phyloP scores from a whole-genome alignment of 2,113 vertebrate species.

The Chionis minor region DNA sequence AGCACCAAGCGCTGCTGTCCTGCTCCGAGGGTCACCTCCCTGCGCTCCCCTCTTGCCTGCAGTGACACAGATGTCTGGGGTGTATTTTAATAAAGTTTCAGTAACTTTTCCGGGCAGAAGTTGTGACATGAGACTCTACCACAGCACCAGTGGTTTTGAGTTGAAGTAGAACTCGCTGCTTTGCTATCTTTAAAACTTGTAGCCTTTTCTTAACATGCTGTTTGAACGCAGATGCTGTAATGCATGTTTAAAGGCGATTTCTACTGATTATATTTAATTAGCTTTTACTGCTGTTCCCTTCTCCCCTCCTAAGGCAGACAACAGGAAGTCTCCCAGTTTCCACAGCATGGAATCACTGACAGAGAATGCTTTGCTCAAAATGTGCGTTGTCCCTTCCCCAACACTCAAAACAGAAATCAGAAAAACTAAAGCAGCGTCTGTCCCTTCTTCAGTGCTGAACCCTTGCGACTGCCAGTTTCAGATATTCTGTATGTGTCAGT shows the following conservation, averaged over 20 bases:
- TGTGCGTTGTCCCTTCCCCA: background rate
- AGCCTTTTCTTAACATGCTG: background rate
- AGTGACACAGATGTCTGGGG: fast-evolving
- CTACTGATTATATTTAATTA: background rate
- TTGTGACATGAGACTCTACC: fast-evolving
- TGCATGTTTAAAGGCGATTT: background rate
- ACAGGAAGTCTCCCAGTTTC: background rate
- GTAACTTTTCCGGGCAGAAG: background rate
- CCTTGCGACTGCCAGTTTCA: background rate
- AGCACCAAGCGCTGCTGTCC: background rate
- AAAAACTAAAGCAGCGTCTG: too few relatives aligned
- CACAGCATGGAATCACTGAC: background rate
- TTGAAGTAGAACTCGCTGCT: background rate
- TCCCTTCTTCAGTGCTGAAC: background rate
- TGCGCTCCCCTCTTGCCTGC: background rate
- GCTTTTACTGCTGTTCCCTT: background rate
- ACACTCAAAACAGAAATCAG: background rate
- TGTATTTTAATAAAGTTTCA: background rate
- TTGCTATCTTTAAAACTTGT: background rate
- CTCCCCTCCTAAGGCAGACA: background rate
- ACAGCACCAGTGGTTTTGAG: fast-evolving
- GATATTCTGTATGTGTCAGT: background rate
- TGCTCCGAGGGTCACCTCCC: background rate
- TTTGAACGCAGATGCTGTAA: background rate
- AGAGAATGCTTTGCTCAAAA: background rate